Conservation (phyloP, 2,797 vertebrate genomes). For the Gouania willdenowi region DNA sequence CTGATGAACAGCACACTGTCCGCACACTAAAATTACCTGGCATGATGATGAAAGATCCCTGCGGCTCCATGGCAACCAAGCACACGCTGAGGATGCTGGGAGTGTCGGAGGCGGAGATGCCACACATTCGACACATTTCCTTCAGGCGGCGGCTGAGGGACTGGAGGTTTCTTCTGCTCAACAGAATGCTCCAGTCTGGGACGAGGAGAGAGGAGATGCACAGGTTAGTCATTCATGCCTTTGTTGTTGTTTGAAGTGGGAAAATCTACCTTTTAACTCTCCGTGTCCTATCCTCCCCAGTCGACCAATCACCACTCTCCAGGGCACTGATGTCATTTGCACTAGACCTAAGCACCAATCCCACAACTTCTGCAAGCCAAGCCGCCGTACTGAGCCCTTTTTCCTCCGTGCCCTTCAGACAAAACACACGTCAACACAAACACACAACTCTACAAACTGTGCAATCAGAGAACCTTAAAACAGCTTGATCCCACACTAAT, state of each 20-base stretch:
- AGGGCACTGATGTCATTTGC: conserved; percentile 97
- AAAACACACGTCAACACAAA: not conserved
- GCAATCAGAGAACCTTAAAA: not conserved
- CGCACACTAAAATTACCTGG: conserved; percentile 77
- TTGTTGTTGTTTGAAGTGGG: not conserved
- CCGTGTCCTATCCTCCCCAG: conserved; percentile 96
- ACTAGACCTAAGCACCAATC: conserved; percentile 97
- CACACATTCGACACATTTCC: conserved; percentile 98
- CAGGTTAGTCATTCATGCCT: not conserved
- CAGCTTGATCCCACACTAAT: too few relatives aligned
- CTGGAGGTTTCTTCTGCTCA: conserved; percentile 94
- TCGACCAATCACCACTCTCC: conserved; percentile 97
- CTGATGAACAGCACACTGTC: not conserved
- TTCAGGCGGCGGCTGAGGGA: conserved; percentile 93
- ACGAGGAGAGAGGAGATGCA: not conserved
- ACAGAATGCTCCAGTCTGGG: conserved; percentile 95
- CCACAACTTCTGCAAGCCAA: conserved; percentile 97
- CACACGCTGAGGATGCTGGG: conserved; percentile 98
- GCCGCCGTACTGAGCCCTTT: conserved; percentile 92
- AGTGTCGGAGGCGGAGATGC: conserved; percentile 96
- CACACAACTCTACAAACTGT: too few relatives aligned
- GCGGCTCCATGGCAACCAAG: conserved; percentile 96
- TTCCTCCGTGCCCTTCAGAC: conserved; percentile 94
- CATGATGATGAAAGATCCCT: conserved; percentile 98
- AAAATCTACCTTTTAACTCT: conserved; percentile 96